Evolutionary conservation across 2,113 vertebrate genomes (phyloP).

Genomic region (Orthochromis malagaraziensis): DNA sequence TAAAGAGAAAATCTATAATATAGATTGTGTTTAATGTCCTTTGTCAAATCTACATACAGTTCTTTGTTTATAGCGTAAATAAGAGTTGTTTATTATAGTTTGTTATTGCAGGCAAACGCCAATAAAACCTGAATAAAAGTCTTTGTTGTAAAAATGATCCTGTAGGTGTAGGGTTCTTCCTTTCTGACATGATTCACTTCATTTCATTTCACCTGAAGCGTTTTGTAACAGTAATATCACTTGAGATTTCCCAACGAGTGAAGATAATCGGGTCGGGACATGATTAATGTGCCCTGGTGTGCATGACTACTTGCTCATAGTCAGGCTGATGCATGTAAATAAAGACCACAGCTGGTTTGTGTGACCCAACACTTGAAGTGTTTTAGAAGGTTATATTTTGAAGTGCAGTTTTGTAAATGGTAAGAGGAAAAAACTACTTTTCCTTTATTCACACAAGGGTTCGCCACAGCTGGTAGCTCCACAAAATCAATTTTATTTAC

Average conservation of each 20-base stretch:
- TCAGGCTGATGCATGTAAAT: neutral
- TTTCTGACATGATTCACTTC: slow-evolving; percentile 10
- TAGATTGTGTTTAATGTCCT: neutral
- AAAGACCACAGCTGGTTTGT: neutral
- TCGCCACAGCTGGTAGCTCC: neutral
- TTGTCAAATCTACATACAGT: neutral
- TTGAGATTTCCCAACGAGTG: neutral
- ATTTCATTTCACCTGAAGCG: neutral
- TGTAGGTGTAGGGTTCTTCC: neutral
- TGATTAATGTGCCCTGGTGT: neutral
- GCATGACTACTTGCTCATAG: neutral
- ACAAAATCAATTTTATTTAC: neutral
- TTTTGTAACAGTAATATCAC: neutral
- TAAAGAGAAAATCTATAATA: neutral
- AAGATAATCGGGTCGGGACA: neutral
- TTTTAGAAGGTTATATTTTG: neutral
- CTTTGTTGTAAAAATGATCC: neutral
- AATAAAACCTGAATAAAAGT: neutral
- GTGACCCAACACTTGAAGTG: neutral
- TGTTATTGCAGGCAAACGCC: neutral
- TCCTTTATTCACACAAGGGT: neutral
- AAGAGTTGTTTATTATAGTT: neutral
- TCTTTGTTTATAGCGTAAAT: neutral
- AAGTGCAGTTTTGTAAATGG: neutral
- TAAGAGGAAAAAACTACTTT: neutral